Percentiles rank a stretch among this genome's conserved stretches.
These are phyloP conservation scores for Melinopterus prodromus DNA, from an alignment of 2,888 invertebrate genomes.

Conservation along the genomic window DNA sequence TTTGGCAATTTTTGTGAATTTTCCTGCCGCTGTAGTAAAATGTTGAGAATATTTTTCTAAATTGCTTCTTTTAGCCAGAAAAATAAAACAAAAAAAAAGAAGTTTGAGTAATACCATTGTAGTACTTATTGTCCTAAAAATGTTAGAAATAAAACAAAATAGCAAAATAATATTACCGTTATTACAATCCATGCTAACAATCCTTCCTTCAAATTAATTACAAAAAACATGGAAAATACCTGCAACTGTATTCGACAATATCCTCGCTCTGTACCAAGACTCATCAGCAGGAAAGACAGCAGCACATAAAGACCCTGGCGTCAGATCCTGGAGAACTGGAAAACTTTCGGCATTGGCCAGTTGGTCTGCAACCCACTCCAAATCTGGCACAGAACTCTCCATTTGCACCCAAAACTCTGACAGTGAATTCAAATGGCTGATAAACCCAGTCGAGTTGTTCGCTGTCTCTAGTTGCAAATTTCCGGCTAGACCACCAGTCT, in stretches of 20 bases:
- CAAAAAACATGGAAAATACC: constrained; percentile 46
- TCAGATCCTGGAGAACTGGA: constrained; percentile 62
- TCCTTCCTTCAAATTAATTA: not conserved
- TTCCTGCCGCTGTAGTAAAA: too few relatives aligned
- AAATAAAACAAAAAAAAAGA: too few relatives aligned
- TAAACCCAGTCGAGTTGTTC: constrained; percentile 63
- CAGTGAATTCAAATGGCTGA: constrained; percentile 73
- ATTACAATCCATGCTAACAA: not conserved
- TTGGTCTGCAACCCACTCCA: constrained; percentile 70
- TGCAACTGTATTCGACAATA: constrained; percentile 66
- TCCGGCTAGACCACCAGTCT: constrained; percentile 67
- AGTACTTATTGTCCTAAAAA: too few relatives aligned
- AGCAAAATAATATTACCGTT: not conserved
- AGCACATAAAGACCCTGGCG: constrained; percentile 70
- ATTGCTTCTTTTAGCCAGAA: too few relatives aligned
- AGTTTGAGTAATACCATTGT: too few relatives aligned
- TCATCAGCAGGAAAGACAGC: constrained; percentile 73
- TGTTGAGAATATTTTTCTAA: too few relatives aligned
- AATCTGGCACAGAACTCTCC: constrained; percentile 67
- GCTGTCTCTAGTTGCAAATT: constrained; percentile 43
- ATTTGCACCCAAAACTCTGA: constrained; percentile 79
- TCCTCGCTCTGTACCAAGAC: constrained; percentile 72
- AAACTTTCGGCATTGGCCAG: constrained; percentile 65
- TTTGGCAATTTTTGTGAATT: too few relatives aligned
- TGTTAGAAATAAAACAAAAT: too few relatives aligned